Conservation (phyloP, 2,888 invertebrate genomes). For the Pyralis farinalis region DNA sequence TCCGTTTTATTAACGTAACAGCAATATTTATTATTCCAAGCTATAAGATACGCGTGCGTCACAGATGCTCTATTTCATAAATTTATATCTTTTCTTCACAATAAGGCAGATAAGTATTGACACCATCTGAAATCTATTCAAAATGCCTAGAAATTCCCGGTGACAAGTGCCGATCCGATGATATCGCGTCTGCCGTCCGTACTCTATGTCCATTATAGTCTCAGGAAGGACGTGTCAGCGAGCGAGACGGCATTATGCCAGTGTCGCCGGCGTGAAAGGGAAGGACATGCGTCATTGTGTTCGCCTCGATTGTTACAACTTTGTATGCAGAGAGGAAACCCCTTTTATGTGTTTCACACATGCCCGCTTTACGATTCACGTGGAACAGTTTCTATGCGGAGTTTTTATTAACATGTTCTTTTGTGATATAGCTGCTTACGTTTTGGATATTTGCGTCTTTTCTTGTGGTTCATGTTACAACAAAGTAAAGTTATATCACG, state of each 20-base stretch:
- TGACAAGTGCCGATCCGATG: slow-evolving; percentile 48
- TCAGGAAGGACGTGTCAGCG: slow-evolving; percentile 68
- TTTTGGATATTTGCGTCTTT: too few relatives aligned
- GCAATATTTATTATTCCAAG: too few relatives aligned
- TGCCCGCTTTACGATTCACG: slow-evolving; percentile 10
- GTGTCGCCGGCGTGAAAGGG: slow-evolving; percentile 56
- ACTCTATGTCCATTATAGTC: slow-evolving; percentile 52
- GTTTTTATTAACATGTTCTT: background rate
- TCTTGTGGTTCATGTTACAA: too few relatives aligned
- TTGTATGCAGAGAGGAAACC: slow-evolving; percentile 65
- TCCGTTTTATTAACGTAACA: too few relatives aligned
- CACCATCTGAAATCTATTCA: slow-evolving; percentile 35
- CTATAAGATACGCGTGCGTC: background rate
- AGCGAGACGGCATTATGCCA: slow-evolving; percentile 64
- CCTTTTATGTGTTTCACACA: slow-evolving; percentile 50
- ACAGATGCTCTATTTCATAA: slow-evolving; percentile 2
- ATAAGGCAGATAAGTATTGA: slow-evolving; percentile 41
- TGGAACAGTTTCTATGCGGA: background rate
- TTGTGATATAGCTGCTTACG: background rate
- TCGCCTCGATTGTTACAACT: slow-evolving; percentile 64
- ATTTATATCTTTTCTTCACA: slow-evolving; percentile 23
- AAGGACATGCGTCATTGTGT: slow-evolving; percentile 63
- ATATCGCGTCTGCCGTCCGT: slow-evolving; percentile 47
- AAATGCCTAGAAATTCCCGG: slow-evolving; percentile 38
- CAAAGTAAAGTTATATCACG: too few relatives aligned